These are phyloP conservation scores for Lissonota sp. DNA, from an alignment of 2,888 invertebrate species.

Conservation along the genomic window DNA sequence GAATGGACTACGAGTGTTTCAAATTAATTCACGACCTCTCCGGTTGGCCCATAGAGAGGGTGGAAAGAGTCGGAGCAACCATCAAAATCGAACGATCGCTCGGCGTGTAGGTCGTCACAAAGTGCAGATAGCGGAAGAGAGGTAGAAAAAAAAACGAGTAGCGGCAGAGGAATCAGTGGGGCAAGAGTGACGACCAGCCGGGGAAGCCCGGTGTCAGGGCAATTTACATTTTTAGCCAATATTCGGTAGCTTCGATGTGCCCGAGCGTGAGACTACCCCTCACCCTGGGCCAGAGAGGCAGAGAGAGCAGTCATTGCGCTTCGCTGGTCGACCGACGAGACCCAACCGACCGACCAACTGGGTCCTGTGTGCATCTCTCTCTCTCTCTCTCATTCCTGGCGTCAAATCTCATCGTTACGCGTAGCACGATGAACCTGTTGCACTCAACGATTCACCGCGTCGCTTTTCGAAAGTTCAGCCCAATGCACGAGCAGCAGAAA, in stretches of 20 bases:
- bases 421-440: slow-evolving; percentile 76
- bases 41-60: slow-evolving; percentile 12
- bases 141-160: slow-evolving; percentile 28
- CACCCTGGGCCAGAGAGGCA: slow-evolving; percentile 32
- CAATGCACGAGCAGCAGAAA: slow-evolving; percentile 13
- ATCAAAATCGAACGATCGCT: slow-evolving; percentile 11
- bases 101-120: slow-evolving; percentile 22
- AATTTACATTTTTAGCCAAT: slow-evolving; percentile 81
- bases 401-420: slow-evolving; percentile 72
- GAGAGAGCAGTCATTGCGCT: slow-evolving; percentile 54
- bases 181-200: slow-evolving; percentile 59
- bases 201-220: slow-evolving; percentile 67
- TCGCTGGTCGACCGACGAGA: slow-evolving; percentile 41
- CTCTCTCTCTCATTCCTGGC: slow-evolving; percentile 53
- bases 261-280: slow-evolving; percentile 64
- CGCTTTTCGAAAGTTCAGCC: slow-evolving; percentile 30
- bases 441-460: slow-evolving; percentile 57
- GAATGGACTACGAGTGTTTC: slow-evolving; percentile 73
- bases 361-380: slow-evolving; percentile 14
- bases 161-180: slow-evolving; percentile 33
- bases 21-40: slow-evolving; percentile 74
- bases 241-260: slow-evolving; percentile 68
- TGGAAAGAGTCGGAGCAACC: not conserved
- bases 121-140: slow-evolving; percentile 48
- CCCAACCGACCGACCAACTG: slow-evolving; percentile 38